These are phyloP conservation scores for Fregata magnificens DNA, from an alignment of 2,113 vertebrate species.

Conservation along the genomic window DNA sequence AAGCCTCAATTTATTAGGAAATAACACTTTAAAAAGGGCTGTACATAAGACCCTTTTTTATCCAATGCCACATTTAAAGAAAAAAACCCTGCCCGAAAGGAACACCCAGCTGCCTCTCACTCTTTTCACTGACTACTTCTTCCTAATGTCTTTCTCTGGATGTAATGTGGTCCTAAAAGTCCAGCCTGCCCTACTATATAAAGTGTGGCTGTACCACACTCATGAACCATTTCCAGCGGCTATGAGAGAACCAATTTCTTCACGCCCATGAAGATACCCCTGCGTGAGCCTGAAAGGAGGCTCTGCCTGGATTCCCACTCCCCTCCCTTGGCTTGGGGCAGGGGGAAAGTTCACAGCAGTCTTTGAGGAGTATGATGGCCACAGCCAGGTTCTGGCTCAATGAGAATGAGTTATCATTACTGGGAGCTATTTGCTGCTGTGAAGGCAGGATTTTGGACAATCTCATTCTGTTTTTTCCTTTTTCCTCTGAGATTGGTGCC, in stretches of 20 bases:
- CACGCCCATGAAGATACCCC: fast-evolving
- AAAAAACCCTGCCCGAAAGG: neutral
- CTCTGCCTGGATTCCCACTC: neutral
- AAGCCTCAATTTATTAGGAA: neutral
- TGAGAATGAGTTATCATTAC: neutral
- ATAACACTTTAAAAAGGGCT: neutral
- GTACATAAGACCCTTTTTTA: neutral
- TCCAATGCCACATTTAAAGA: neutral
- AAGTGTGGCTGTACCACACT: neutral
- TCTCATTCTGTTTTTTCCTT: neutral
- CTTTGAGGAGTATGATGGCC: neutral
- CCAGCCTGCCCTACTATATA: neutral
- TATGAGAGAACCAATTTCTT: neutral
- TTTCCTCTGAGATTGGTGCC: neutral
- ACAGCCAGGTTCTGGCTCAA: neutral
- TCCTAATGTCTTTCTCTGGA: neutral
- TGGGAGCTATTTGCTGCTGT: neutral
- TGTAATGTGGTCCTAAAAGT: neutral
- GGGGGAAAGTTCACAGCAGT: neutral
- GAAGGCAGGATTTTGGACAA: neutral
- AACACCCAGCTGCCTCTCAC: neutral
- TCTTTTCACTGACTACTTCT: neutral
- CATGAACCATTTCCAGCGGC: neutral
- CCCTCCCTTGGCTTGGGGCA: fast-evolving
- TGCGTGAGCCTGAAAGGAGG: neutral